Base-by-base conservation (phyloP, 2,113 vertebrate species). In the Axis porcinus region DNA sequence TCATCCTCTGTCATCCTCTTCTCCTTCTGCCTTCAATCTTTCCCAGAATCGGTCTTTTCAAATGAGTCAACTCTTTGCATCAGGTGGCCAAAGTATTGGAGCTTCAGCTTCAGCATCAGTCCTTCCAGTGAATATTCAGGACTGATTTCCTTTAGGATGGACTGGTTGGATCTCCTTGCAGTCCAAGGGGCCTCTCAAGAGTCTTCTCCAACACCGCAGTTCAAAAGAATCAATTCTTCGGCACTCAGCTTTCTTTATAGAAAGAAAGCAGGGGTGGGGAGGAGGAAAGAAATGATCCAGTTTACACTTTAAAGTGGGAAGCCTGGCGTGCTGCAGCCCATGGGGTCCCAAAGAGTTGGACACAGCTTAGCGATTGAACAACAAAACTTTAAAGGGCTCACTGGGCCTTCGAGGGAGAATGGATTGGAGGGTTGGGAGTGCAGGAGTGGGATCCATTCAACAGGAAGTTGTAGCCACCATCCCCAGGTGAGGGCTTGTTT, bases 221-320 rank as follows among this genome's bases (percentile, higher is more conserved):
- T 70, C 19, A 70, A 36, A 70, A 36, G 64, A n/a, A 36, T 70
- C 64, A 12, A 12, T 70, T 70, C n/a, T 36, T 70, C 1, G 1
- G 52, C 16, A 2, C 52, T 54, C 52, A 5, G 1, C 52, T 54
- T 54, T 54, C 52, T 17, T 54, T 54, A 40, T 23, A 40, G n/a
- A 70, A 36, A 70, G 67, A 70, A 70, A 70, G n/a, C 67, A 70
- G 67, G n/a, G n/a, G 10, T 70, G n/a, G n/a, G 10, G 67, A 70
- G 9, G 25, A 9, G 1, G 2, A 6, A n/a, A 6, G 52, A 43
- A 47, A 12, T 0, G 12, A n/a, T 25, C 52, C 36, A 3, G 25
- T 21, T 47, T 23, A 5, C 16, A 16, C 54, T 54, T 40, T 8
- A 28, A 21, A 74, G 21, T 47, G 33, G 70, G 36, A 76, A 40